Evolutionary conservation across 2,113 vertebrate species (phyloP).

Genomic region (Chaetura pelagica): DNA sequence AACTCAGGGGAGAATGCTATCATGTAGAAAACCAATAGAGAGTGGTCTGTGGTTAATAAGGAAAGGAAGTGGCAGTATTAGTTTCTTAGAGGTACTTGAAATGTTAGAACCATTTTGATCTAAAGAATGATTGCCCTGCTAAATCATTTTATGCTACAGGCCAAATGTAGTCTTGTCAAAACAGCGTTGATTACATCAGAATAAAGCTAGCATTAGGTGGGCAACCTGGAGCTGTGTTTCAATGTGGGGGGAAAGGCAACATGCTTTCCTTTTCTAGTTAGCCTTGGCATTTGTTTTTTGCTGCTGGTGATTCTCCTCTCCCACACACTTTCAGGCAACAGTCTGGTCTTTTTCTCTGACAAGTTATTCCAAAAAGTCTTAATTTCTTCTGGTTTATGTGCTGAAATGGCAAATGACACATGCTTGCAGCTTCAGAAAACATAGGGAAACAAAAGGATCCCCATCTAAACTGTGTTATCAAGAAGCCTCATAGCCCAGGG

Average conservation of each 20-base stretch:
- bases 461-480: neutral
- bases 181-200: neutral
- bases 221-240: neutral
- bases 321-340: neutral
- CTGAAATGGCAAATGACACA: neutral
- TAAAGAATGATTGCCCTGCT: neutral
- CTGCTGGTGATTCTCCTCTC: neutral
- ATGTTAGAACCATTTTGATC: neutral
- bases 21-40: neutral
- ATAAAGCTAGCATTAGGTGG: neutral
- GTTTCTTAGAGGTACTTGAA: neutral
- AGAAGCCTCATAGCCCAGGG: neutral
- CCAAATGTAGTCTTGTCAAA: neutral
- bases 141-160: neutral
- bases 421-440: neutral
- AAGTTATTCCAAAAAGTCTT: neutral
- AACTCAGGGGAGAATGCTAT: neutral
- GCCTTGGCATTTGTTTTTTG: neutral
- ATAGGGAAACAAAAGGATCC: neutral
- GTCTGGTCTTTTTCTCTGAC: neutral
- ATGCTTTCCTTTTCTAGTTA: neutral
- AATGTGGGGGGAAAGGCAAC: neutral
- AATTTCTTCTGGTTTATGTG: neutral
- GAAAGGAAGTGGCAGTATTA: neutral
- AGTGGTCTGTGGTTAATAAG: neutral